Evolutionary conservation across 2,888 invertebrate genomes (phyloP).

Genomic region (Autographa pulchrina): DNA sequence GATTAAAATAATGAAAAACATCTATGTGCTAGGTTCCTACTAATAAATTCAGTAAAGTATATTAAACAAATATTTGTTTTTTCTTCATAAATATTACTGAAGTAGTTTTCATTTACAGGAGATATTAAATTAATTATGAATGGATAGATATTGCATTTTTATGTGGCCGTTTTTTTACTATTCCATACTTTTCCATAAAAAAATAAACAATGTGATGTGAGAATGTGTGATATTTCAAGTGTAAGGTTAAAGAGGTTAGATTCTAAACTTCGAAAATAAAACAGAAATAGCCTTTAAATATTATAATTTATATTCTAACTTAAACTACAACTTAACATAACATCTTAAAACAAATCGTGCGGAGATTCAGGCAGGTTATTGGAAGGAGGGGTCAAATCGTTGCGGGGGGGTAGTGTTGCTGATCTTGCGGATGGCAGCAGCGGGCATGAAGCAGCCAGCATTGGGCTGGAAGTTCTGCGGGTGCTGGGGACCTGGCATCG

Average conservation of each 20-base stretch:
- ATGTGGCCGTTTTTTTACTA: no score
- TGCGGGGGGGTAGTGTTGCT: slow-evolving; percentile 70
- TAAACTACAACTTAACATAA: slow-evolving; percentile 48
- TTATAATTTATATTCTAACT: slow-evolving; percentile 28
- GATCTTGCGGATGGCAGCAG: slow-evolving; percentile 71
- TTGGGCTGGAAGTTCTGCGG: slow-evolving; percentile 61
- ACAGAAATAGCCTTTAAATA: slow-evolving; percentile 12
- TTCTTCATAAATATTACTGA: background rate
- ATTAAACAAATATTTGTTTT: background rate
- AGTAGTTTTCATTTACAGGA: background rate
- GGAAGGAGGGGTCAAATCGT: slow-evolving; percentile 63
- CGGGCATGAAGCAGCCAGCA: slow-evolving; percentile 74
- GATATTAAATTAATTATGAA: background rate
- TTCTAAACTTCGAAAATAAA: background rate
- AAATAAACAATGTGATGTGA: background rate
- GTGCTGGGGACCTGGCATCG: slow-evolving; percentile 55
- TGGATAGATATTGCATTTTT: background rate
- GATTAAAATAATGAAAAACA: slow-evolving; percentile 3
- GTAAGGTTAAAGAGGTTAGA: background rate
- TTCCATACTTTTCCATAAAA: no score
- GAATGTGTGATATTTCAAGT: background rate
- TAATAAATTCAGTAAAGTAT: background rate
- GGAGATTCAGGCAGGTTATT: slow-evolving; percentile 61
- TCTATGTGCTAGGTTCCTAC: background rate
- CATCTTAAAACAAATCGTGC: slow-evolving; percentile 24